Evolutionary conservation across 1,140 invertebrate species (phyloP).

Genomic region (Aphis gossypii): DNA sequence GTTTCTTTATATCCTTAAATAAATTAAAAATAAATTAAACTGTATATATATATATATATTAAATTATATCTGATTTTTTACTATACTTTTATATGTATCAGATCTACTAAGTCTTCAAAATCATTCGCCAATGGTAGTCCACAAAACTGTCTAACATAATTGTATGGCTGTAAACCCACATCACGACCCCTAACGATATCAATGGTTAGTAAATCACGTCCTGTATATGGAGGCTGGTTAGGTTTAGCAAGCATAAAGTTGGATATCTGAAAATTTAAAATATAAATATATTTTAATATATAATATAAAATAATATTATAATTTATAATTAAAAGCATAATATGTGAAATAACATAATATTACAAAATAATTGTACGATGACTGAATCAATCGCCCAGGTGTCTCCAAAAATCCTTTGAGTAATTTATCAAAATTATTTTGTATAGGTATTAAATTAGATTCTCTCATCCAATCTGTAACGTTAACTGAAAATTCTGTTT

Average conservation of each 20-base stretch:
- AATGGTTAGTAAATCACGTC: conserved; percentile 84
- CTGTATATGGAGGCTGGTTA: conserved; percentile 68
- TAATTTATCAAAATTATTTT: conserved; percentile 27
- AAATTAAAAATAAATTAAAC: background rate
- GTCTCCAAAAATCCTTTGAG: conserved; percentile 51
- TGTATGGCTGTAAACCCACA: conserved; percentile 86
- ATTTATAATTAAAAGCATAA: too few species aligned
- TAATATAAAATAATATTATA: background rate
- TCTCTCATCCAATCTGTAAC: conserved; percentile 36
- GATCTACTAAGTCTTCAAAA: conserved; percentile 64
- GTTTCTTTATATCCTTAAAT: conserved; percentile 64
- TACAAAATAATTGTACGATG: conserved; percentile 44
- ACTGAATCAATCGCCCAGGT: background rate
- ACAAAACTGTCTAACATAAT: conserved; percentile 78
- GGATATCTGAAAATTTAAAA: conserved; percentile 46
- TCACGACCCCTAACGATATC: conserved; percentile 89
- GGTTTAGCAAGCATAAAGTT: conserved; percentile 67
- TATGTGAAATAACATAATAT: background rate
- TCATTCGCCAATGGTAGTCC: conserved; percentile 73
- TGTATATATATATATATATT: background rate
- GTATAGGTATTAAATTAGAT: background rate
- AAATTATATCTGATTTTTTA: background rate
- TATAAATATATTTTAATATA: background rate
- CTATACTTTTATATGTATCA: conserved; percentile 60
- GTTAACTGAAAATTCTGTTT: background rate